Evolutionary conservation across 2,888 invertebrate species (phyloP), one percentile per base, ranked within the genome.

Genomic region (Seira ritae): DNA sequence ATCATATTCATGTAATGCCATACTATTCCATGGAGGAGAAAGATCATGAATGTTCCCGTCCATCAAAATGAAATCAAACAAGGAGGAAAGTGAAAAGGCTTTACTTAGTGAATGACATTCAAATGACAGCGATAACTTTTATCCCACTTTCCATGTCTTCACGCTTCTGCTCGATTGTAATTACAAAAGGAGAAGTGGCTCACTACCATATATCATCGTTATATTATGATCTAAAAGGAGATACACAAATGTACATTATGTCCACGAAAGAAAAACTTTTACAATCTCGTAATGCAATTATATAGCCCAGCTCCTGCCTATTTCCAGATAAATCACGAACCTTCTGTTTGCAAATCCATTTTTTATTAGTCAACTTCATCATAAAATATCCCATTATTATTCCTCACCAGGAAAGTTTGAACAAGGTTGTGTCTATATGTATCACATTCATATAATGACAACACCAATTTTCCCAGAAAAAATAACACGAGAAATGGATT

Each of bases 261-360:
- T n/a, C n/a, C n/a, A 31, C 15, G 50, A 3, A 15, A n/a, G 15
- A 8, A 50, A 50, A 50, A 31, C 31, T 50, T 50, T n/a, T n/a
- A 50, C 15, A 50, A 8, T 50, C 50, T 50, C 12, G 15, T 50
- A 31, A 31, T 31, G 31, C 42, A 42, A 42, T 42, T 42, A n/a
- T n/a, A 50, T 15, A n/a, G 50, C 3, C 50, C 3, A 50, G 50
- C 12, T 8, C 50, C 50, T 50, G 17, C 3, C 50, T 50, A 50
- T 50, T 50, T 50, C 50, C 50, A 80, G 74, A 75, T 74, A 62
- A 68, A 68, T 42, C 73, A 80, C 75, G 60, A 68, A 74, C 75
- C 50, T 75, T 75, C 31, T 75, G 74, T 80, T 80, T 80, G 70
- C 80, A 65, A 50, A 80, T 69, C 74, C 75, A 70, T 75, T 62